A percentile compares a stretch with the other conserved stretches of the same genome.
These are phyloP conservation scores for Enteromius unitaeniatus DNA, from an alignment of 2,797 vertebrate species.

Conservation along the genomic window DNA sequence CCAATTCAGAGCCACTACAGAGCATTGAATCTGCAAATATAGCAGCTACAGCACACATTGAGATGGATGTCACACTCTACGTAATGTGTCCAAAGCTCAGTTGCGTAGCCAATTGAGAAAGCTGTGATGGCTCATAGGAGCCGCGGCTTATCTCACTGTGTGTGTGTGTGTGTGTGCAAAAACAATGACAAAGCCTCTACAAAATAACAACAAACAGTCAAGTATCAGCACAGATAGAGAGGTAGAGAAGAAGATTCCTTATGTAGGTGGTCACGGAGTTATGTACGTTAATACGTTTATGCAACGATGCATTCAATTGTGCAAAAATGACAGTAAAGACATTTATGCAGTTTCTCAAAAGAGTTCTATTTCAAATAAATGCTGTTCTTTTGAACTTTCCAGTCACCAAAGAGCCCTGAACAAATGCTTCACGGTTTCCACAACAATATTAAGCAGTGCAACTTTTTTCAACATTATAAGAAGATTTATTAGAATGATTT, in stretches of 20 bases:
- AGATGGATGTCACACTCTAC: conserved; percentile 56
- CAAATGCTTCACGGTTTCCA: background rate
- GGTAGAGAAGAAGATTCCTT: background rate
- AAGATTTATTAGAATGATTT: background rate
- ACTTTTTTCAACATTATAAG: background rate
- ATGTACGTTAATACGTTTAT: background rate
- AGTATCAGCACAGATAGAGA: background rate
- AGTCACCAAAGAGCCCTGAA: background rate
- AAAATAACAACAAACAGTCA: conserved; percentile 53
- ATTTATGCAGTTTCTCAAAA: background rate
- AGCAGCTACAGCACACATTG: conserved; percentile 49
- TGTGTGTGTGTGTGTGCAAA: conserved; percentile 56
- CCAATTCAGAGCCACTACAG: conserved; percentile 31
- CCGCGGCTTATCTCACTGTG: conserved; percentile 60
- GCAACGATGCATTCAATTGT: background rate
- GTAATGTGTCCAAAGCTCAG: conserved; percentile 56
- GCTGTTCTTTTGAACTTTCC: background rate
- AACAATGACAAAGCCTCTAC: conserved; percentile 58
- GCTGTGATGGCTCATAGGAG: conserved; percentile 65
- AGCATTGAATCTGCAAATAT: conserved; percentile 47
- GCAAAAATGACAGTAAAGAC: background rate
- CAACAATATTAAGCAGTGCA: background rate
- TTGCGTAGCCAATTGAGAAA: conserved; percentile 60
- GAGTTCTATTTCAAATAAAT: background rate
- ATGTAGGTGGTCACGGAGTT: background rate